Evolutionary conservation across 2,113 vertebrate genomes (phyloP).

Genomic region (sheep (Ovis aries)): DNA sequence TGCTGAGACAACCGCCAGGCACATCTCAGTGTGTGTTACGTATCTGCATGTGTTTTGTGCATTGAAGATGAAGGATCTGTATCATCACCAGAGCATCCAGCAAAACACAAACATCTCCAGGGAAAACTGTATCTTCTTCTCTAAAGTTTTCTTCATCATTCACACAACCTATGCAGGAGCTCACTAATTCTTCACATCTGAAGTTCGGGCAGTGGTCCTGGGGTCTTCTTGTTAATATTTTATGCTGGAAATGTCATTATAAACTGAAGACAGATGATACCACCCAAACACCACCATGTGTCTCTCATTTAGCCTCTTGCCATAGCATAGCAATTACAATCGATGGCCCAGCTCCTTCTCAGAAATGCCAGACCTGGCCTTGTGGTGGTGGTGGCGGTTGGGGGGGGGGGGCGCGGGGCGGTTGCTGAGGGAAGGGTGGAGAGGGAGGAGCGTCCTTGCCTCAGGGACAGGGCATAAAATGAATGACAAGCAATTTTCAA

Average conservation of each 20-base stretch:
- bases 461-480: constrained; percentile 70
- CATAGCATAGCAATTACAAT: neutral
- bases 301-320: constrained; percentile 49
- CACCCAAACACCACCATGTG: constrained; percentile 4
- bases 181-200: constrained; percentile 30
- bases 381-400: neutral
- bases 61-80: neutral
- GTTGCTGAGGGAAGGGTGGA: neutral
- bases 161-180: neutral
- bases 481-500: constrained; percentile 74
- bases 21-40: neutral
- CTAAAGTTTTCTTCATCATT: constrained; percentile 38
- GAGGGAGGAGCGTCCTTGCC: constrained; percentile 30
- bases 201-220: constrained; percentile 16
- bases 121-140: constrained; percentile 43
- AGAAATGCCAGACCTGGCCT: neutral
- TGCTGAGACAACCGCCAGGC: neutral
- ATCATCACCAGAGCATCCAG: neutral
- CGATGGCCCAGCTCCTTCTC: neutral
- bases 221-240: neutral
- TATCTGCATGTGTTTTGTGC: neutral
- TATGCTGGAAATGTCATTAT: constrained; percentile 24
- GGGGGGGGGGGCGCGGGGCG: fast-evolving
- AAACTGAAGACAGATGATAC: constrained; percentile 56
- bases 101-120: constrained; percentile 24